These are phyloP conservation scores for Phocides pigmalion DNA, from an alignment of 1,140 invertebrate genomes.

Conservation along the genomic window DNA sequence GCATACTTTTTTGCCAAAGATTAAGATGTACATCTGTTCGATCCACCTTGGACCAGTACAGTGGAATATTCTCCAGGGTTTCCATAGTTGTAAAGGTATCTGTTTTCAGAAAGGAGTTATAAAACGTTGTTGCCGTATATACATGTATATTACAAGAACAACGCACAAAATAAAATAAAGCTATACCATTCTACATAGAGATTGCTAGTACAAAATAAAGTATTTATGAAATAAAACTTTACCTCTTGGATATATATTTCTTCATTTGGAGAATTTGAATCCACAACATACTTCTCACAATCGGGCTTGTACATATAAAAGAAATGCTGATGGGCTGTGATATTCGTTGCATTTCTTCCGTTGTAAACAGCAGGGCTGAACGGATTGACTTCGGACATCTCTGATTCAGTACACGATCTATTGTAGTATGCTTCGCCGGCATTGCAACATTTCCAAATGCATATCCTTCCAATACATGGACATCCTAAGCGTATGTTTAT, in stretches of 20 bases:
- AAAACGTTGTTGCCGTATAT: no score
- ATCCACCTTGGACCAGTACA: no score
- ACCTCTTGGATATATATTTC: conserved; percentile 69
- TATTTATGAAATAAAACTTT: conserved; percentile 15
- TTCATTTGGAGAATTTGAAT: conserved; percentile 46
- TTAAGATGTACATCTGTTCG: no score
- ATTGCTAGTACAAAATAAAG: no score
- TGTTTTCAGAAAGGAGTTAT: no score
- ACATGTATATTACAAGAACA: no score
- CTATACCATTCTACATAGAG: no score
- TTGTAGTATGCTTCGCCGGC: conserved; percentile 46
- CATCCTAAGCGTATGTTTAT: conserved; percentile 48
- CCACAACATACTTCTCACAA: conserved; percentile 61
- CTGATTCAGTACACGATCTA: conserved; percentile 43
- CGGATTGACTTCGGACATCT: conserved; percentile 50
- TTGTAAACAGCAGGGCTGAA: conserved; percentile 63
- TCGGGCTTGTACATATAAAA: conserved; percentile 57
- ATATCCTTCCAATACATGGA: conserved; percentile 59
- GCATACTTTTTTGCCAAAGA: no score
- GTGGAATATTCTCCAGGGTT: no score
- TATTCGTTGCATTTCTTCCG: conserved; percentile 43
- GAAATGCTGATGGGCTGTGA: conserved; percentile 55
- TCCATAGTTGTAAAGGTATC: no score
- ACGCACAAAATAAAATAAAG: no score
- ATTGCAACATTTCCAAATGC: conserved; percentile 68